A percentile compares a stretch with the other conserved stretches of the same genome.
These are phyloP conservation scores for Drymonia ruficornis DNA, from an alignment of 2,888 invertebrate genomes.

Conservation along the genomic window DNA sequence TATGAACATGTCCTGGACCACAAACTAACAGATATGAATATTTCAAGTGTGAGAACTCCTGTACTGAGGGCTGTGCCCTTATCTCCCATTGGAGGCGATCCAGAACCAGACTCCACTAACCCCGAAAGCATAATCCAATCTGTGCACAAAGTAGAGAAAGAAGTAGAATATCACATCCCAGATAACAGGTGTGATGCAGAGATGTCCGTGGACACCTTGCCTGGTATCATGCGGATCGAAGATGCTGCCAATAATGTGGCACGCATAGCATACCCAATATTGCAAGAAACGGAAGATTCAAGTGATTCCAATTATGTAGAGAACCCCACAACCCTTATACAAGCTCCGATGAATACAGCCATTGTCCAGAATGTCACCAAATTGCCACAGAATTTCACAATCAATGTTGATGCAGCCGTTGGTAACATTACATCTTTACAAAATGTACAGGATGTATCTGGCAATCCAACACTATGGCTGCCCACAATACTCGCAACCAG, in stretches of 20 bases:
- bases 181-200: constrained; percentile 70
- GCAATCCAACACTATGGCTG: constrained; percentile 76
- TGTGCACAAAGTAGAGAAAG: constrained; percentile 68
- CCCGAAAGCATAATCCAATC: constrained; percentile 77
- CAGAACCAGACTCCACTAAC: constrained; percentile 79
- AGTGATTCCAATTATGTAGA: constrained; percentile 72
- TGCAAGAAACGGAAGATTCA: constrained; percentile 73
- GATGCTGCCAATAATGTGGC: constrained; percentile 72
- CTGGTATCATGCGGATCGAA: constrained; percentile 75
- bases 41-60: constrained; percentile 76
- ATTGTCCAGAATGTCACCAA: constrained; percentile 80
- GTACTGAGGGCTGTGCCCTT: constrained; percentile 73
- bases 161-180: constrained; percentile 73
- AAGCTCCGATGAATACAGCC: constrained; percentile 72
- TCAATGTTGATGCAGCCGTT: constrained; percentile 77
- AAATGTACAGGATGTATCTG: constrained; percentile 77
- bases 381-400: constrained; percentile 78
- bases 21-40: constrained; percentile 79
- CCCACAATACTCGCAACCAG: constrained; percentile 76
- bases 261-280: constrained; percentile 70
- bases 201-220: constrained; percentile 72
- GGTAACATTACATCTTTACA: constrained; percentile 78
- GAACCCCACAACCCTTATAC: constrained; percentile 71
- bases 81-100: constrained; percentile 67
- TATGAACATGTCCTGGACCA: constrained; percentile 77